Percentiles rank a stretch among this genome's conserved stretches.
Conservation (phyloP, 2,113 vertebrate species). For the Sander vitreus region DNA sequence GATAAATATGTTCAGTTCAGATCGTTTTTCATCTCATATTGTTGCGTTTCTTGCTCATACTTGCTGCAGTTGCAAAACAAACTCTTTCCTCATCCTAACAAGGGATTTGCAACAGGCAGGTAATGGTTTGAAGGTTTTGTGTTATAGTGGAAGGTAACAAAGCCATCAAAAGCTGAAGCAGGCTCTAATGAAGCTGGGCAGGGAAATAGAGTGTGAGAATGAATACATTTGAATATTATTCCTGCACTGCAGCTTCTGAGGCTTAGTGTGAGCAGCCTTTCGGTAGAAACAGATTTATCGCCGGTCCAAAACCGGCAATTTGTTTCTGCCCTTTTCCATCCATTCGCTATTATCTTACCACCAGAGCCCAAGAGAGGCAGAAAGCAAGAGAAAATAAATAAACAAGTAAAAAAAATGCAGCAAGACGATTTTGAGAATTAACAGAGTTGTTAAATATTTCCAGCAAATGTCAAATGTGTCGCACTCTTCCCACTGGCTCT, state of each 20-base stretch:
- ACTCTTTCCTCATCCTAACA: background rate
- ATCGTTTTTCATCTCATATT: background rate
- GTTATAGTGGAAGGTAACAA: background rate
- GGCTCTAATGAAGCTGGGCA: slow-evolving; percentile 11
- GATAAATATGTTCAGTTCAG: background rate
- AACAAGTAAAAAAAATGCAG: background rate
- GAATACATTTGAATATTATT: slow-evolving; percentile 43
- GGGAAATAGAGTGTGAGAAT: slow-evolving; percentile 7
- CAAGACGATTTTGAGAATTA: background rate
- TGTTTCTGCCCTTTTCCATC: background rate
- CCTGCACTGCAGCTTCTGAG: slow-evolving; percentile 12
- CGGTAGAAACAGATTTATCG: slow-evolving; percentile 2
- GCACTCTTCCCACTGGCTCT: background rate
- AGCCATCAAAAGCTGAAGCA: background rate
- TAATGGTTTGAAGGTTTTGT: background rate
- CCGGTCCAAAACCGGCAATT: background rate
- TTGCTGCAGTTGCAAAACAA: background rate
- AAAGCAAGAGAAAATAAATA: background rate
- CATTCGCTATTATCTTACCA: background rate
- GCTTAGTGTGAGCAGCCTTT: slow-evolving; percentile 23
- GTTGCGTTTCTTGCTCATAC: background rate
- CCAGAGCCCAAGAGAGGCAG: background rate
- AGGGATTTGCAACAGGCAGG: background rate
- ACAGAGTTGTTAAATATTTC: background rate
- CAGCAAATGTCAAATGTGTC: background rate